These are phyloP conservation scores for Entomobrya proxima DNA, from an alignment of 2,888 invertebrate species.

Conservation along the genomic window DNA sequence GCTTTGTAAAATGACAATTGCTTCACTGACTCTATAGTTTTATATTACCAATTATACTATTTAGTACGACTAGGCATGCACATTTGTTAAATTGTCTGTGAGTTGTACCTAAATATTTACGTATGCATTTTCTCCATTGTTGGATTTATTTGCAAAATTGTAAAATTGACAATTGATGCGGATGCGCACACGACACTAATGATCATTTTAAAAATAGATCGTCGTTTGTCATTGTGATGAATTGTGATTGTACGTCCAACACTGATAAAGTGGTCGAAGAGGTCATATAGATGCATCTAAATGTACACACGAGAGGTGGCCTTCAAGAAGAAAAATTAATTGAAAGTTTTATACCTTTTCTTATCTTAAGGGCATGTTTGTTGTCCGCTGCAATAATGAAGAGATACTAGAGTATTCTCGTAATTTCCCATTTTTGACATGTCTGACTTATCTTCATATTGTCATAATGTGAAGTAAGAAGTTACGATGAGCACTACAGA, in stretches of 20 bases:
- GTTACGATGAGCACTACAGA: too few species aligned
- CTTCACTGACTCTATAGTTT: not conserved
- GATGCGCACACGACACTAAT: not conserved
- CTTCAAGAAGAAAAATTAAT: not conserved
- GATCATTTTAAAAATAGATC: not conserved
- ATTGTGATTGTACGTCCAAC: not conserved
- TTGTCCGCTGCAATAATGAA: not conserved
- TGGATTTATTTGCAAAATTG: not conserved
- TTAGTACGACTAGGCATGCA: not conserved
- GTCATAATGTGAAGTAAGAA: conserved; percentile 14
- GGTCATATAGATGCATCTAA: too few species aligned
- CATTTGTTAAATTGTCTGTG: not conserved
- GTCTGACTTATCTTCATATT: not conserved
- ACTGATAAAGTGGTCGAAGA: not conserved
- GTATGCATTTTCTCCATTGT: not conserved
- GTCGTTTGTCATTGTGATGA: not conserved
- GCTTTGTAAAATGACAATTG: not conserved
- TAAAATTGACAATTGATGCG: too few species aligned
- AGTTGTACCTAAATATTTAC: too few species aligned
- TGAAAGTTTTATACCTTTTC: conserved; percentile 2
- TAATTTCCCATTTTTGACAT: conserved; percentile 15
- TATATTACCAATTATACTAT: not conserved
- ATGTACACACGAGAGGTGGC: too few species aligned
- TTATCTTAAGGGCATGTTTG: not conserved
- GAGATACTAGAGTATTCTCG: not conserved